Base-by-base conservation (phyloP, 2,888 invertebrate species). In the Leucoma salicis region DNA sequence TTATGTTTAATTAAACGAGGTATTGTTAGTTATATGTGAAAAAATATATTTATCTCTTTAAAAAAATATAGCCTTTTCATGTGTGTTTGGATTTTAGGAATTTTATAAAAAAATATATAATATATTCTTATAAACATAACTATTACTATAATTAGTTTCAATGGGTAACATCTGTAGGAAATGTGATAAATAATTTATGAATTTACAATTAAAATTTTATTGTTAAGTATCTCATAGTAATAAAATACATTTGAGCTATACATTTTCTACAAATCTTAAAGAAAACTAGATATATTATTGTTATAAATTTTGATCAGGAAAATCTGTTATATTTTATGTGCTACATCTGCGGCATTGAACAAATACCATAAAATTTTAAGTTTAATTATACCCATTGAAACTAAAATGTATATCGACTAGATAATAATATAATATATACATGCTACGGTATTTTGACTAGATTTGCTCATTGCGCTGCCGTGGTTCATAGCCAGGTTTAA, bases 391-490 rank as follows among this genome's bases (percentile, higher is more conserved):
- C 28, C 49, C 39, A 42, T 52, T 39, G 42, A 53, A 53, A 24
- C 31, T 14, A 47, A 29, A 4, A 35, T 31, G 16, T 27, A 31
- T 28, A 12, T n/a, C 12, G 10, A 16, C 13, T 14, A 33, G 4
- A 14, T 14, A 14, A 29, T 27, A 29, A 4, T 29, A 7, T 66
- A 14, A 32, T 71, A 74, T 69, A 28, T 73, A 74, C 72, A 74
- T 16, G 49, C 73, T 74, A 75, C 66, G 46, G 41, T 37, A 60
- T 57, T 74, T 56, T 74, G 74, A 74, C 74, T 75, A 74, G 74
- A 68, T 35, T 57, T 33, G 63, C 66, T 58, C 69, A 27, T 39
- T 25, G 50, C 43, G 49, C 50, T 40, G 37, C 16, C 35, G 18
- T 32, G 16, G 47, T 42, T 34, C 0, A 13, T 12, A 14, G 28